Percentiles rank a stretch among this genome's conserved stretches.
phyloP scores from a whole-genome alignment of 2,113 vertebrate species.

The Hippocampus zosterae region DNA sequence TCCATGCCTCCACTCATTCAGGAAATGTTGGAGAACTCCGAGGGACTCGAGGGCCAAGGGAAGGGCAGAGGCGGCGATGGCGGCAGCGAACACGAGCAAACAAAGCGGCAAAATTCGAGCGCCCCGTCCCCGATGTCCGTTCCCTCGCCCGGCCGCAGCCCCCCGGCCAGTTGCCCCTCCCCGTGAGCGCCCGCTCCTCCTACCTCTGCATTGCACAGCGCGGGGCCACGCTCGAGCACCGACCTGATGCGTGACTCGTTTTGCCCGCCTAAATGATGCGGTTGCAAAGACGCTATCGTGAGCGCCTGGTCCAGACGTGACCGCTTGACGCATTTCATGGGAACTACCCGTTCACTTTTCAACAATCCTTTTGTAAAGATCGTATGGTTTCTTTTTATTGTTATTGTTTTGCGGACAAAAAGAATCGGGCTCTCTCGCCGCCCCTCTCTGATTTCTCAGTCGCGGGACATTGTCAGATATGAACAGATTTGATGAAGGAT shows the following conservation, averaged over 20 bases:
- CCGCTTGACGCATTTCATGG: conserved; percentile 8
- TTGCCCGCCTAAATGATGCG: background rate
- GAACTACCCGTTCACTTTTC: background rate
- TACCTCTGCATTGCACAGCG: background rate
- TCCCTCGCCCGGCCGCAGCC: conserved; percentile 77
- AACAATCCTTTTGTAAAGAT: background rate
- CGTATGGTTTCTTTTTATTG: background rate
- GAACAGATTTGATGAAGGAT: conserved; percentile 13
- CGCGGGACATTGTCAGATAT: background rate
- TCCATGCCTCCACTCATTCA: conserved; percentile 75
- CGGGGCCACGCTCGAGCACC: background rate
- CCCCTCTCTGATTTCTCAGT: background rate
- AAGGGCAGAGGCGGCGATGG: conserved; percentile 33
- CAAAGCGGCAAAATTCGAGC: conserved; percentile 30
- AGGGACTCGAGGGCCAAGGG: conserved; percentile 62
- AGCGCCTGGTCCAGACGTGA: background rate
- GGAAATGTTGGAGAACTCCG: conserved; percentile 76
- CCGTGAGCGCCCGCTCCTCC: conserved; percentile 15
- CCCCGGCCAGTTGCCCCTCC: conserved; percentile 54
- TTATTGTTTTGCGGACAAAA: background rate
- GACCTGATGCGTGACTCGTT: background rate
- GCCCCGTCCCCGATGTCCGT: conserved; percentile 72
- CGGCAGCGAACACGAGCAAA: conserved; percentile 16
- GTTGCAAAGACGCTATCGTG: background rate
- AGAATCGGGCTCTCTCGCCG: background rate